Percentiles rank a stretch among this genome's conserved stretches.
Evolutionary conservation across 2,797 vertebrate genomes (phyloP).

Genomic region (Chloroceryle amazona): DNA sequence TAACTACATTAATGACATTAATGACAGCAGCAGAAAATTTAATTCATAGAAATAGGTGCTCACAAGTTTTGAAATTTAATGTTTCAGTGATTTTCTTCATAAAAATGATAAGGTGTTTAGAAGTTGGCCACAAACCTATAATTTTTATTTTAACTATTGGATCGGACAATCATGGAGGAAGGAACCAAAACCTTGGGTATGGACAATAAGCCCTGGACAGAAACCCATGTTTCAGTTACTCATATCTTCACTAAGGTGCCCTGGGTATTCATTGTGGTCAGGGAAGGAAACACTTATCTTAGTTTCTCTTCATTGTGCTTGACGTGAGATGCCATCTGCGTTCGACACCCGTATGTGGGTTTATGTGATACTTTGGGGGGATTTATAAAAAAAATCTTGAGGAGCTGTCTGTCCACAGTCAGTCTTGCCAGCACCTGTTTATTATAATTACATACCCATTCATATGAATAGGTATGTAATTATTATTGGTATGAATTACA

Average conservation of each 20-base stretch:
- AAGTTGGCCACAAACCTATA: rapidly evolving
- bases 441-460: too few relatives aligned
- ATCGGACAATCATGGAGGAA: neutral
- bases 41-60: neutral
- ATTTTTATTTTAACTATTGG: neutral
- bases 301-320: neutral
- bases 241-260: neutral
- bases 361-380: neutral
- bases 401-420: neutral
- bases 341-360: rapidly evolving
- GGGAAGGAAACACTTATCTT: neutral
- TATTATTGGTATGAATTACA: neutral
- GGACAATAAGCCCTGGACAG: rapidly evolving
- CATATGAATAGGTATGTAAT: neutral
- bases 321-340: neutral
- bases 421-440: neutral
- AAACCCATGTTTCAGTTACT: neutral
- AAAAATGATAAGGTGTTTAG: neutral
- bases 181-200: neutral
- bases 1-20: neutral
- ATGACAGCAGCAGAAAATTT: neutral
- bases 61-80: neutral
- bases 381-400: neutral
- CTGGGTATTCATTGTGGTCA: rapidly evolving
- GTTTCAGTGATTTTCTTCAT: neutral